phyloP scores from a whole-genome alignment of 92 coral and sea anemone species.

The Epizoanthus stellaris region DNA sequence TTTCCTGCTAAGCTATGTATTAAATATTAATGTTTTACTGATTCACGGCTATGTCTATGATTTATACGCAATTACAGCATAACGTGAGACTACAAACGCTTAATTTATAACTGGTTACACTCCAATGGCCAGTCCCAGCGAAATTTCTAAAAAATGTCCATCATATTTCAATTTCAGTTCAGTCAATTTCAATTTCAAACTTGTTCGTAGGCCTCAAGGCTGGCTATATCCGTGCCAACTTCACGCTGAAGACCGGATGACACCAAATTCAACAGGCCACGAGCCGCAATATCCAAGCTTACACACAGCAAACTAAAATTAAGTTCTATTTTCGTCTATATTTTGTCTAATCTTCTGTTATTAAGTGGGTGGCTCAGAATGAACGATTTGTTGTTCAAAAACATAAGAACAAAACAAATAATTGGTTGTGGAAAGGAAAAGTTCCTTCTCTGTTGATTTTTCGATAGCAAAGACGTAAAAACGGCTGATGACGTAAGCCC shows the following conservation, averaged over 20 bases:
- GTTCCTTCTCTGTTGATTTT: slow-evolving; percentile 1
- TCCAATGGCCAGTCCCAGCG: not conserved
- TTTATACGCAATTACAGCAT: no score
- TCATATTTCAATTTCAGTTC: no score
- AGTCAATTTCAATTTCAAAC: no score
- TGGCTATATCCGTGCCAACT: slow-evolving; percentile 2
- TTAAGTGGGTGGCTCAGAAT: not conserved
- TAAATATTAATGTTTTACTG: not conserved
- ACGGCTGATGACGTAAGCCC: not conserved
- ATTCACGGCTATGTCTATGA: no score
- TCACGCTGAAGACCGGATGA: slow-evolving; percentile 22
- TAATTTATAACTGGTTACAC: not conserved
- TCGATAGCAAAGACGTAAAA: not conserved
- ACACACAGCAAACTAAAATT: not conserved
- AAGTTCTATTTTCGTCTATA: not conserved
- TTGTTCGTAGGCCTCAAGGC: no score
- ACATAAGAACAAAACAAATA: not conserved
- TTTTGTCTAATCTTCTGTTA: not conserved
- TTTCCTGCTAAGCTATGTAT: not conserved
- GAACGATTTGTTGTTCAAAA: not conserved
- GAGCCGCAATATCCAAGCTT: not conserved
- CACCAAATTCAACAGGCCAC: not conserved
- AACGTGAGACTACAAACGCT: no score
- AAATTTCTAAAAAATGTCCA: no score
- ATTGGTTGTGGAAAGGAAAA: slow-evolving; percentile 9